Conservation (phyloP, 2,113 vertebrate species). For the Synodontis membranacea region DNA sequence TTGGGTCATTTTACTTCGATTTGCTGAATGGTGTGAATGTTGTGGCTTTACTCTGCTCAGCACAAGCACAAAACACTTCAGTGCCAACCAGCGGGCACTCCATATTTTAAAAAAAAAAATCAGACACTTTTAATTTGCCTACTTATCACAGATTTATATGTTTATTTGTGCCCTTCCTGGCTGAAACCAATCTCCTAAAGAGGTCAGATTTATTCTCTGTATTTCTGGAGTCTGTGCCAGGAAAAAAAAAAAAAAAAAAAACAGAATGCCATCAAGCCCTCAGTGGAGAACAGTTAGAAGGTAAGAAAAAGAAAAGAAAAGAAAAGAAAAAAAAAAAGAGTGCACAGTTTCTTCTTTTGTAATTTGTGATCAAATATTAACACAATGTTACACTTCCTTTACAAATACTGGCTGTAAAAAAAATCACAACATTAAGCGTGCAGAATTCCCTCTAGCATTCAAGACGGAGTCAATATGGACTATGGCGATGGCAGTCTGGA, state of each 20-base stretch:
- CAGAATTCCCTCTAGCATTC: neutral
- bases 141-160: slow-evolving; percentile 57
- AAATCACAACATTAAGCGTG: neutral
- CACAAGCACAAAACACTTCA: neutral
- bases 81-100: neutral
- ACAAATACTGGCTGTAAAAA: neutral
- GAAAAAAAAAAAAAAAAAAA: slow-evolving; percentile 6
- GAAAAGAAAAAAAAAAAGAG: no score
- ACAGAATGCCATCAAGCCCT: slow-evolving; percentile 47
- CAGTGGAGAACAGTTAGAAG: neutral
- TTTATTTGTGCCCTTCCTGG: slow-evolving; percentile 56
- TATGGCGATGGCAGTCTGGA: neutral
- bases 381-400: neutral
- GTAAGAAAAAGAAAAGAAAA: no score
- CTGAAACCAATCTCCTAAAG: slow-evolving; percentile 60
- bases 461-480: neutral
- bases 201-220: slow-evolving; percentile 61
- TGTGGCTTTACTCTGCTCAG: neutral
- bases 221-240: slow-evolving; percentile 47
- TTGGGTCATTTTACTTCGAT: neutral
- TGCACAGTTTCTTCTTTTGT: neutral
- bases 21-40: neutral
- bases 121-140: slow-evolving; percentile 60
- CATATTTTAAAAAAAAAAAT: slow-evolving; percentile 49
- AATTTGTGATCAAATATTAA: neutral